Evolutionary conservation across 2,797 vertebrate species (phyloP), one percentile per base, ranked within the genome.

Genomic region (Myoxocephalus aenaeus): DNA sequence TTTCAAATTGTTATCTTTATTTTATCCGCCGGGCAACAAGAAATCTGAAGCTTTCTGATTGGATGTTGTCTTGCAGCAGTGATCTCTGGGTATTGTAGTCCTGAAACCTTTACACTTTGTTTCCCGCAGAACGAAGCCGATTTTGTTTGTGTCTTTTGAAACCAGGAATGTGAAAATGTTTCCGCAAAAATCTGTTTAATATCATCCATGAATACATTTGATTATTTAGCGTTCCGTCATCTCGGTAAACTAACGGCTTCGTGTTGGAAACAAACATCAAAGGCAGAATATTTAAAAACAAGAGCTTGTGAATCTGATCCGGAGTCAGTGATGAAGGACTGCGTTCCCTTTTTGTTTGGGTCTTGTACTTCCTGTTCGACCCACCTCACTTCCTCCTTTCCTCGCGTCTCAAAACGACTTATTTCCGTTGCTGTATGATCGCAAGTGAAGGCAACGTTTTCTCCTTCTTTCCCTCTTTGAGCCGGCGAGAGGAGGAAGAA

Each of bases 391-490:
- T 7, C 68, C 20, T 48, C 65, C 14, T 8, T 51, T 22, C 9
- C 65, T 66, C 1, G 51, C 57, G 61, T 85, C 86, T 86, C 65
- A 81, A 71, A 88, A 73, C n/a, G 78, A 84, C 13, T 12, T 53
- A 5, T 67, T 65, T 70, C 18, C 70, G 90, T 92, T 92, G 89
- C 91, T 91, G 88, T 81, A 92, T 92, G 89, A 92, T 92, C 90
- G 92, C 42, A 48, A 92, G 92, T 87, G 90, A 89, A 86, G 92
- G 88, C 89, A 90, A 90, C 88, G 2, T 86, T 87, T 90, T 61
- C 79, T 91, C 4, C 81, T 84, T 92, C 79, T 82, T 82, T 34
- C 34, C 95, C 92, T 95, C 36, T 95, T 91, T 91, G 81, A 71
- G 79, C 81, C 83, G 11, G 53, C 34, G 22, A 15, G 40, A 78